Evolutionary conservation across 2,888 invertebrate genomes (phyloP).

Genomic region (Hirtodrosophila trivittata): DNA sequence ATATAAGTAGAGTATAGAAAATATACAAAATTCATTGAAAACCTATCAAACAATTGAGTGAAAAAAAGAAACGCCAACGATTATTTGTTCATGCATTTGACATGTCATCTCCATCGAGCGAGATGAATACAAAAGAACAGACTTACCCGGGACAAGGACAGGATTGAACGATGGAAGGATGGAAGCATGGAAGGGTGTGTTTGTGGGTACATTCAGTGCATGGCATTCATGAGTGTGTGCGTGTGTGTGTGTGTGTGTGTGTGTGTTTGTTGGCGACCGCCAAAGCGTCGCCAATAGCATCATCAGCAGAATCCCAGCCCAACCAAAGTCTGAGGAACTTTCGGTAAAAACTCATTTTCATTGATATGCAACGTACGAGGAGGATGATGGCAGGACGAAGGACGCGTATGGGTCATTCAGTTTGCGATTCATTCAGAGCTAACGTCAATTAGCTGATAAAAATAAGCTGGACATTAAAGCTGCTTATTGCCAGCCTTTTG

Average conservation of each 20-base stretch:
- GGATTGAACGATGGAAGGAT: not conserved
- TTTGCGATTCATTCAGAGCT: too few species aligned
- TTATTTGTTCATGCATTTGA: slow-evolving; percentile 64
- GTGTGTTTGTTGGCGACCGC: slow-evolving; percentile 30
- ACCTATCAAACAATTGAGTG: slow-evolving; percentile 28
- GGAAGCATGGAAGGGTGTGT: slow-evolving; percentile 5
- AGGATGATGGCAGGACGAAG: too few species aligned
- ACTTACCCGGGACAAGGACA: slow-evolving; percentile 21
- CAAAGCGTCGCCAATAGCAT: slow-evolving; percentile 52
- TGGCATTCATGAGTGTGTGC: slow-evolving; percentile 58
- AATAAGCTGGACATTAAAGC: too few species aligned
- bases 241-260: slow-evolving; percentile 15
- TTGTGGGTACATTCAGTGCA: slow-evolving; percentile 45
- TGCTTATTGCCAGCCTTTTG: too few species aligned
- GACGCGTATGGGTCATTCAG: slow-evolving; percentile 24
- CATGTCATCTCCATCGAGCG: slow-evolving; percentile 54
- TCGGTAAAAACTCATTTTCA: slow-evolving; percentile 64
- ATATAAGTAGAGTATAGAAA: slow-evolving; percentile 5
- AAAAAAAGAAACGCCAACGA: slow-evolving; percentile 24
- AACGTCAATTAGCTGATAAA: too few species aligned
- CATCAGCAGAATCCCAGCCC: slow-evolving; percentile 23
- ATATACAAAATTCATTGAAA: slow-evolving; percentile 43
- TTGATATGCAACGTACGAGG: slow-evolving; percentile 73
- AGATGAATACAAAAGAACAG: slow-evolving; percentile 45
- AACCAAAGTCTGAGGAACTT: slow-evolving; percentile 36